These are phyloP conservation scores for Talpa occidentalis DNA, from an alignment of 2,113 vertebrate species.

Conservation along the genomic window DNA sequence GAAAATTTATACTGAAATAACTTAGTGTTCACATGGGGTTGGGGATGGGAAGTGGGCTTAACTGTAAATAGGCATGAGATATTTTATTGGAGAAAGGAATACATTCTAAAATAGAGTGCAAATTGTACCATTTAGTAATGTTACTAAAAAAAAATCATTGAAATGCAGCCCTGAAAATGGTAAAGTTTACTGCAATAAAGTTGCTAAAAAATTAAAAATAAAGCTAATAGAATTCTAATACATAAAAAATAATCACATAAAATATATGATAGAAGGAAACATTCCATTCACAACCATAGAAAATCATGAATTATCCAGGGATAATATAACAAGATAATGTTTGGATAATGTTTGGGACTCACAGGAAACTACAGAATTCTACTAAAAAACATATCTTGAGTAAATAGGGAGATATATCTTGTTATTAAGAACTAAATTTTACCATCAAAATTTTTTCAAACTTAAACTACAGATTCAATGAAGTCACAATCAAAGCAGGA, in stretches of 20 bases:
- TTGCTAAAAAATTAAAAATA: slow-evolving; percentile 33
- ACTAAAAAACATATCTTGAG: slow-evolving; percentile 21
- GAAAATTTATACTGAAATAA: slow-evolving; percentile 39
- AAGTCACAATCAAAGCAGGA: slow-evolving; percentile 22
- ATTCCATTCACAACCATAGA: background rate
- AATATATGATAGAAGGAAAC: slow-evolving; percentile 24
- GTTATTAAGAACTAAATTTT: slow-evolving; percentile 21
- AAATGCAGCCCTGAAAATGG: background rate
- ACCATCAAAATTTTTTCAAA: slow-evolving; percentile 28
- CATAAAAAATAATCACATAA: background rate
- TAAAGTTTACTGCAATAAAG: slow-evolving; percentile 19
- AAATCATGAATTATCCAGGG: slow-evolving; percentile 31
- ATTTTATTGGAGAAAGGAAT: background rate
- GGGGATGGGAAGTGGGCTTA: background rate
- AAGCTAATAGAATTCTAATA: background rate
- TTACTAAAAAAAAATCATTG: background rate
- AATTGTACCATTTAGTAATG: background rate
- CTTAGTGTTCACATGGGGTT: background rate
- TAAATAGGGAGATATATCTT: slow-evolving; percentile 3
- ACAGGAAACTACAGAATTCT: background rate
- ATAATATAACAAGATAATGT: slow-evolving; percentile 18
- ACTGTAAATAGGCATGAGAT: background rate
- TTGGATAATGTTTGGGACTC: slow-evolving; percentile 40
- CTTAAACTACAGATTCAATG: slow-evolving; percentile 27
- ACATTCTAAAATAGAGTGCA: slow-evolving; percentile 8